Evolutionary conservation across 2,797 vertebrate genomes (phyloP), one percentile per base, ranked within the genome.

Genomic region (Triplophysa bombifrons): DNA sequence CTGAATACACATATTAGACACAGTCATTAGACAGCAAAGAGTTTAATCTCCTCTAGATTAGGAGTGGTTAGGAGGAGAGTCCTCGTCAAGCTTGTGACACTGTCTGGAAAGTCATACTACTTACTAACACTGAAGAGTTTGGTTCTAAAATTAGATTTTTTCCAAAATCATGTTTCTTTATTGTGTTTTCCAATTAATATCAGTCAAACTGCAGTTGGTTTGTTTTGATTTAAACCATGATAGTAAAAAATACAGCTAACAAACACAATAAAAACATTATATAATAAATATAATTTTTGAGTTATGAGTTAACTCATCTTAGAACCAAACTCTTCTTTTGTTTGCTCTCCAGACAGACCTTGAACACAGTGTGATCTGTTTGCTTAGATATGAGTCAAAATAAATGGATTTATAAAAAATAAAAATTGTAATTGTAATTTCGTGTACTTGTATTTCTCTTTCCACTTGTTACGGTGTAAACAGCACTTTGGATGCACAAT

Each of bases 11-110:
- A 82, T 3, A 91, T 93, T 94, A 93, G 67, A 58, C 86, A 86
- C 91, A 91, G 90, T 88, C 89, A 92, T 88, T 92, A 90, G 70
- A 88, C 81, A 89, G 92, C 90, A 93, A 93, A 78, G 89, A 85
- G 78, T 88, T 91, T 91, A 82, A 93, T 92, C 91, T 90, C 88
- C 88, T 86, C 71, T 84, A 82, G 81, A 71, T 85, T 89, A 85
- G 84, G 86, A 88, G 87, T 87, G 38, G 41, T 80, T 81, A 84
- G 78, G 81, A 74, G 84, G 87, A 87, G 88, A 87, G 86, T 85
- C 80, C 81, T 85, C 74, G 87, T 80, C 82, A 41, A 87, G 84
- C 85, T 90, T 90, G 89, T 90, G 88, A 85, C 86, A 88, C 75
- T 88, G 16, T n/a, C 17, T 11, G 2, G 60, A 68, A 46, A 77